A percentile compares a stretch with the other conserved stretches of the same genome.
Conservation (phyloP, 2,797 vertebrate species). For the Microctenopoma steveboyesi region DNA sequence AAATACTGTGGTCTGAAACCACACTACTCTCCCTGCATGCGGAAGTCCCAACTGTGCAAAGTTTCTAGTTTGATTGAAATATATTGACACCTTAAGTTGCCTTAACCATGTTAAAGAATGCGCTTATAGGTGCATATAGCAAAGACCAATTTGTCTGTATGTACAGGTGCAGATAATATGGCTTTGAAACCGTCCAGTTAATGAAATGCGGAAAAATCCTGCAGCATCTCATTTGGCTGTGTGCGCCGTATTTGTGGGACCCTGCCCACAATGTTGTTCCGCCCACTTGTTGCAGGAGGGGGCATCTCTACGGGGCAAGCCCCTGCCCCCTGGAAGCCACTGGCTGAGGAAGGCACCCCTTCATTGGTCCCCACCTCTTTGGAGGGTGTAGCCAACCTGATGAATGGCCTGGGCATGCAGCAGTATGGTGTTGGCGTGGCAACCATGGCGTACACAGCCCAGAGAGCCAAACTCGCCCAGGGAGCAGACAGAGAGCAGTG, state of each 20-base stretch:
- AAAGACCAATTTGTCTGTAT: not conserved
- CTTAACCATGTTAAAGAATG: not conserved
- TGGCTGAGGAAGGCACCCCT: conserved; percentile 89
- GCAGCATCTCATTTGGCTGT: conserved; percentile 54
- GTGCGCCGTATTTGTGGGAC: conserved; percentile 74
- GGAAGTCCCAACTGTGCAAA: not conserved
- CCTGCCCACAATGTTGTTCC: conserved; percentile 79
- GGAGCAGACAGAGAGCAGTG: conserved; percentile 93
- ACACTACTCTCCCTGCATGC: no score
- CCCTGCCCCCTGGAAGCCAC: conserved; percentile 82
- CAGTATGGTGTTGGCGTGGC: conserved; percentile 92
- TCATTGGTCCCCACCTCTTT: conserved; percentile 89
- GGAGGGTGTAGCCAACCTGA: conserved; percentile 89
- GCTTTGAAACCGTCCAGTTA: conserved; percentile 15
- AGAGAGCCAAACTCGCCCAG: conserved; percentile 95
- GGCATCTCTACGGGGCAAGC: conserved; percentile 70
- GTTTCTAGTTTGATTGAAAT: conserved; percentile 35
- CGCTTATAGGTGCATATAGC: not conserved
- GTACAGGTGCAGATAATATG: not conserved
- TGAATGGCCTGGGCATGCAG: conserved; percentile 89
- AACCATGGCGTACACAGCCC: conserved; percentile 96
- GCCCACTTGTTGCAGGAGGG: conserved; percentile 80
- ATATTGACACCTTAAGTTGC: conserved; percentile 19
- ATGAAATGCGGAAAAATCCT: conserved; percentile 17
- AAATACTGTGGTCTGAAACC: no score